Evolutionary conservation across 2,113 vertebrate genomes (phyloP), one percentile per base, ranked within the genome.

Genomic region (Suncus etruscus): DNA sequence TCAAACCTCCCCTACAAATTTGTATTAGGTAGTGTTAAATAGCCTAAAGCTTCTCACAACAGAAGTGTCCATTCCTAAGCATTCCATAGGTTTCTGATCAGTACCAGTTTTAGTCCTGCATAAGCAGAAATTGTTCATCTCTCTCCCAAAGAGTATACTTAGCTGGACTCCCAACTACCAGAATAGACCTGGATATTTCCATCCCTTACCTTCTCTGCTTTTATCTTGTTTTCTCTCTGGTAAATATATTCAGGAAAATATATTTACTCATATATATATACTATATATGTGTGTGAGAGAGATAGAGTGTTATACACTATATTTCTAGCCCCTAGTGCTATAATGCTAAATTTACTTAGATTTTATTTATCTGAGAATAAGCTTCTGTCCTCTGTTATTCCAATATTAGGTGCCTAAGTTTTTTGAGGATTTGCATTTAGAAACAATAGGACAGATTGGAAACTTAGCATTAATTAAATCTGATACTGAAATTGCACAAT

Each of bases 111-210:
- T 74, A 54, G 63, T 50, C 61, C 12, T 50, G 32, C 47, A 83
- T 61, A 86, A 73, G 51, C 12, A 79, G 47, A 78, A 82, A 93
- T 70, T 76, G 76, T 69, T 69, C 48, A 47, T 89, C 27, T 82
- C n/a, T 92, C 12, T 91, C 85, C 45, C 73, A 65, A 69, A 78
- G 54, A 87, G 31, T 72, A 51, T 61, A 51, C 83, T 86, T 77
- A 58, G 90, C 79, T 66, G 65, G 80, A 54, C 31, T 86, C 86
- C 72, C 83, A 61, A 27, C 58, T 86, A 32, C 51, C 31, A 70
- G 51, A 95, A 94, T 90, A 94, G 86, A 91, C 18, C 32, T 94
- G 94, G 94, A 90, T 94, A 94, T 94, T 86, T 87, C 58, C 22
- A 86, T 63, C 72, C 12, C 2, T 61, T 31, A 47, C 29, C 25